These are phyloP conservation scores for Bos taurus DNA, from an alignment of 2,113 vertebrate species.

Conservation along the genomic window DNA sequence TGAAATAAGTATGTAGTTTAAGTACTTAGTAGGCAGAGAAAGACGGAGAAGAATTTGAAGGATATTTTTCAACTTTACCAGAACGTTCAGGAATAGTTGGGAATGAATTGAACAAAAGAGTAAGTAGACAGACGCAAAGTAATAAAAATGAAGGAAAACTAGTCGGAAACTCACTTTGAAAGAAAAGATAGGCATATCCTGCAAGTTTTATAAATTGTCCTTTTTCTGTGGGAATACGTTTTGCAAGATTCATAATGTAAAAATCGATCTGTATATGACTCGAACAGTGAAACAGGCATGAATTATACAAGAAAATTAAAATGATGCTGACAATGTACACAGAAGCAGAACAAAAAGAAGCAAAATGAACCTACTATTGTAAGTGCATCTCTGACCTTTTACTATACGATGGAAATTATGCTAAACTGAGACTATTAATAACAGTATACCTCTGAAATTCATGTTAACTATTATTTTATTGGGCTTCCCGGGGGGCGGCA, in stretches of 20 bases:
- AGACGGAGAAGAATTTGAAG: neutral
- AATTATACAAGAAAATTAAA: neutral
- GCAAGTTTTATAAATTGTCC: neutral
- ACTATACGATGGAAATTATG: neutral
- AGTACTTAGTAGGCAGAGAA: neutral
- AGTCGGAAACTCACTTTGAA: neutral
- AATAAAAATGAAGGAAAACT: neutral
- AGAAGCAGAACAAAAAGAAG: neutral
- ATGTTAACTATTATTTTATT: neutral
- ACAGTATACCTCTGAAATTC: neutral
- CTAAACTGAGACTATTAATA: neutral
- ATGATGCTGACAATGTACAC: neutral
- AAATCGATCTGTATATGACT: neutral
- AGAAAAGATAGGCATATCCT: neutral
- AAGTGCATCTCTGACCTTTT: neutral
- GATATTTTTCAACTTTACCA: neutral
- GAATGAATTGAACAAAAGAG: accelerated
- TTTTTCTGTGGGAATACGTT: neutral
- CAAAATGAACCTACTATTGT: neutral
- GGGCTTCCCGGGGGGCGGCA: neutral
- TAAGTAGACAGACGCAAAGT: accelerated
- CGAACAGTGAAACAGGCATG: neutral
- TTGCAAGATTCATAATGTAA: neutral
- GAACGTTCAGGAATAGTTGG: neutral
- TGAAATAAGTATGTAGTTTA: neutral